Conservation (phyloP, 1,140 invertebrate genomes). For the Bombus sylvicola region DNA sequence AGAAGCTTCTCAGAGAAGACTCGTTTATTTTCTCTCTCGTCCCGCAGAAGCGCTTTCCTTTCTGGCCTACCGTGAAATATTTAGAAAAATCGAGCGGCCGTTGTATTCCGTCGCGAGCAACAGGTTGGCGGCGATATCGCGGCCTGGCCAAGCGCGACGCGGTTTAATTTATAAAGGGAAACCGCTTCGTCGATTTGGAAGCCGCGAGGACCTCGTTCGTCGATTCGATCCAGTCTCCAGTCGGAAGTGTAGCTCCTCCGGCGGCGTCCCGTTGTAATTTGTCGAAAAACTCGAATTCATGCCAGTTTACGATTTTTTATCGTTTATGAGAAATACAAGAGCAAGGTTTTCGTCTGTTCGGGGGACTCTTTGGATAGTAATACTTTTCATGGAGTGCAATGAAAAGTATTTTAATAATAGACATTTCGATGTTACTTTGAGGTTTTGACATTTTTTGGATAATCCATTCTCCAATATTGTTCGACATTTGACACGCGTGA, state of each 20-base stretch:
- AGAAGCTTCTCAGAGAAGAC: constrained; percentile 41
- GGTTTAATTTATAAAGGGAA: constrained; percentile 32
- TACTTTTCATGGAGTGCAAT: too few relatives aligned
- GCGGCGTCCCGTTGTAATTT: too few relatives aligned
- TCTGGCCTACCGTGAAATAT: constrained; percentile 36
- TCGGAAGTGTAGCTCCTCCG: neutral
- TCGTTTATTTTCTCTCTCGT: constrained; percentile 46
- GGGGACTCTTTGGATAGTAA: too few relatives aligned
- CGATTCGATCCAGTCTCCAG: neutral
- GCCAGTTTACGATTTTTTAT: neutral
- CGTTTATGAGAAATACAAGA: neutral
- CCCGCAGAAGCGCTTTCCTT: neutral
- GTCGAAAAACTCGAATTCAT: neutral
- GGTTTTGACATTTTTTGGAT: too few relatives aligned
- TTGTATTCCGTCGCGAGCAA: constrained; percentile 38
- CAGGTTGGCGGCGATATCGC: constrained; percentile 60
- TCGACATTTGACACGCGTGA: too few relatives aligned
- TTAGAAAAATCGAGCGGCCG: constrained; percentile 55
- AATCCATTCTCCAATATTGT: too few relatives aligned
- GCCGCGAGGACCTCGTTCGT: neutral
- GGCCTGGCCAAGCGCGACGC: neutral
- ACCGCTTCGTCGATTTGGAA: constrained; percentile 28
- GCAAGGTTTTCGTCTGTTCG: too few relatives aligned
- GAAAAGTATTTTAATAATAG: too few relatives aligned
- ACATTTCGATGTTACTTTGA: too few relatives aligned